Evolutionary conservation across 2,888 invertebrate genomes (phyloP).

Genomic region (Monochamus alternatus): DNA sequence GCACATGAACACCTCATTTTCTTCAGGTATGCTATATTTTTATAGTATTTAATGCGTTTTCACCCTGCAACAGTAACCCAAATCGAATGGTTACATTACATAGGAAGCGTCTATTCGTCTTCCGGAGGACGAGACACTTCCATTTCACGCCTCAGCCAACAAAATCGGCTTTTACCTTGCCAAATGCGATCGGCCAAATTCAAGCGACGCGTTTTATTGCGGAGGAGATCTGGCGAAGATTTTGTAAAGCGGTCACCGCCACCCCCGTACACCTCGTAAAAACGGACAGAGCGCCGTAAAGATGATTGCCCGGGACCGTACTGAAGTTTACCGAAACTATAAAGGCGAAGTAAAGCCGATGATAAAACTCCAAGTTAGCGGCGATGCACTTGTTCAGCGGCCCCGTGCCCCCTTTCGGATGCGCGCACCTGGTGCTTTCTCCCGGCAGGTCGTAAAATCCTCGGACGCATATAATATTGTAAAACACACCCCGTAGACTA

Average conservation of each 20-base stretch:
- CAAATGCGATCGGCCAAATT: not conserved
- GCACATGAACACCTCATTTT: too few species aligned
- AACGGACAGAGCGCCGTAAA: conserved; percentile 6
- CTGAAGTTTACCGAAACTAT: conserved; percentile 24
- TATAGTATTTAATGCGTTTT: too few species aligned
- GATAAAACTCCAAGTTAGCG: conserved; percentile 26
- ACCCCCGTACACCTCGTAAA: not conserved
- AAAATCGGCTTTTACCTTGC: too few species aligned
- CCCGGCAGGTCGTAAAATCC: not conserved
- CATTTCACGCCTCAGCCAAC: too few species aligned
- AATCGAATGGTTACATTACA: too few species aligned
- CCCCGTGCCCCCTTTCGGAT: conserved; percentile 9
- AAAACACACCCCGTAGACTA: not conserved
- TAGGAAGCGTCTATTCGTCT: too few species aligned
- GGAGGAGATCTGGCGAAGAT: not conserved
- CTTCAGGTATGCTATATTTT: too few species aligned
- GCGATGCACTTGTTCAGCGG: conserved; percentile 10
- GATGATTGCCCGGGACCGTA: conserved; percentile 15
- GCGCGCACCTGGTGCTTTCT: conserved; percentile 8
- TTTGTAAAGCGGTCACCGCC: not conserved
- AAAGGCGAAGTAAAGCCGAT: conserved; percentile 24
- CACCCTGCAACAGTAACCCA: too few species aligned
- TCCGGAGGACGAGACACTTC: too few species aligned
- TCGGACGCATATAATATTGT: not conserved
- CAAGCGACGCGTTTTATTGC: not conserved